These are phyloP conservation scores for Pangasius djambal DNA, from an alignment of 2,797 vertebrate species.

Conservation along the genomic window DNA sequence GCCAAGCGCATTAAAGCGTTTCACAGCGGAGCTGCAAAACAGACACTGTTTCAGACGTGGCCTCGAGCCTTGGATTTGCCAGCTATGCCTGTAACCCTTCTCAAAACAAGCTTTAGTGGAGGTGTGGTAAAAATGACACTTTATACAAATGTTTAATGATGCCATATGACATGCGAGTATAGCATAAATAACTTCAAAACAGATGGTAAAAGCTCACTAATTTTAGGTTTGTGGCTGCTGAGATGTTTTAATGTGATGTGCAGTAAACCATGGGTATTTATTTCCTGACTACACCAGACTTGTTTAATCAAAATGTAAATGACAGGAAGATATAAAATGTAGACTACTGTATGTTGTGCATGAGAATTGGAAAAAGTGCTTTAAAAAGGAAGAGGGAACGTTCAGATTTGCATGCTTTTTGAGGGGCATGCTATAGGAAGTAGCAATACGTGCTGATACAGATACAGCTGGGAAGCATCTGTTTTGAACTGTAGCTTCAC, in stretches of 20 bases:
- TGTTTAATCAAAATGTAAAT: constrained; percentile 60
- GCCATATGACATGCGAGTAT: constrained; percentile 1
- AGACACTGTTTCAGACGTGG: constrained; percentile 69
- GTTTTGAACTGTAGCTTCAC: not conserved
- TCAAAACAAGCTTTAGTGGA: constrained; percentile 63
- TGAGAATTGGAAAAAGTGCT: constrained; percentile 46
- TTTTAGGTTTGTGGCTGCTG: constrained; percentile 29
- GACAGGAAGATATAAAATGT: constrained; percentile 42
- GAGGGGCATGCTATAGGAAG: constrained; percentile 21
- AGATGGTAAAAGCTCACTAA: constrained; percentile 30
- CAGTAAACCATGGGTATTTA: constrained; percentile 46
- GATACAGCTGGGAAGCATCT: not conserved
- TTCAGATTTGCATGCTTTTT: constrained; percentile 25
- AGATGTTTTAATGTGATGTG: constrained; percentile 29
- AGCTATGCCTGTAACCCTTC: constrained; percentile 66
- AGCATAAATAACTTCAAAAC: constrained; percentile 45
- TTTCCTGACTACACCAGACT: constrained; percentile 47
- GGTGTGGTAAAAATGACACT: constrained; percentile 45
- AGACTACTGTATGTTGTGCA: constrained; percentile 28
- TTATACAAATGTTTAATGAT: constrained; percentile 56
- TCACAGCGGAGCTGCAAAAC: constrained; percentile 58
- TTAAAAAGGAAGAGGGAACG: constrained; percentile 38
- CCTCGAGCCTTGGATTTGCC: constrained; percentile 67
- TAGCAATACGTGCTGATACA: constrained; percentile 46
- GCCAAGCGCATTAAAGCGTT: constrained; percentile 71